These are phyloP conservation scores for Nycteola revayana DNA, from an alignment of 2,888 invertebrate genomes.

Conservation along the genomic window DNA sequence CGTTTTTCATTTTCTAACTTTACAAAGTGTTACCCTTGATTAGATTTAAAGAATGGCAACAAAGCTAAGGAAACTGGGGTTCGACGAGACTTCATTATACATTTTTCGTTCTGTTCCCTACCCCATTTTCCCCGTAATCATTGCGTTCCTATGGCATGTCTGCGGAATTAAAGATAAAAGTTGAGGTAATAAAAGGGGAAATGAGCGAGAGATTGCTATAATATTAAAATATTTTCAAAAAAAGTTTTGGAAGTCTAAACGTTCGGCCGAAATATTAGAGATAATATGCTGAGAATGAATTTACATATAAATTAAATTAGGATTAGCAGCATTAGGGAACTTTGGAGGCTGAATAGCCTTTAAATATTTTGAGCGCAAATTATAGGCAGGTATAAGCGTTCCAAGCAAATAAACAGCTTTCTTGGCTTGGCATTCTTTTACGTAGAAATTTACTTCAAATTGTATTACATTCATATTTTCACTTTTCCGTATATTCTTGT, in stretches of 20 bases:
- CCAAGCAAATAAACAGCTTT: slow-evolving; percentile 22
- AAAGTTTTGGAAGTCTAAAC: slow-evolving; percentile 45
- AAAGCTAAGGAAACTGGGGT: slow-evolving; percentile 47
- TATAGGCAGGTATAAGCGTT: slow-evolving; percentile 14
- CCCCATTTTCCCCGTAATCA: slow-evolving; percentile 53
- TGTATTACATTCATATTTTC: slow-evolving; percentile 6
- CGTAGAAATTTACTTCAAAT: slow-evolving; percentile 9
- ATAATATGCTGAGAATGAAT: slow-evolving; percentile 53
- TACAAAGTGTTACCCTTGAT: slow-evolving; percentile 50
- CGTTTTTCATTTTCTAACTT: slow-evolving; percentile 33
- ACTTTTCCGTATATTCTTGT: slow-evolving; percentile 1
- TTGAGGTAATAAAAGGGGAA: slow-evolving; percentile 55
- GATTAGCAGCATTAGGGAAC: slow-evolving; percentile 49
- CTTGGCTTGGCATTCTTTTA: slow-evolving; percentile 17
- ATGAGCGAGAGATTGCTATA: slow-evolving; percentile 51
- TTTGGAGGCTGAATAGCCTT: slow-evolving; percentile 22
- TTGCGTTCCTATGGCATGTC: slow-evolving; percentile 56
- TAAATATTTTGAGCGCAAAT: slow-evolving; percentile 36
- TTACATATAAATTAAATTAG: slow-evolving; percentile 60
- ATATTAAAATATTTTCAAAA: slow-evolving; percentile 53
- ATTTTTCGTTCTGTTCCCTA: slow-evolving; percentile 52
- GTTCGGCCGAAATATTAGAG: slow-evolving; percentile 47
- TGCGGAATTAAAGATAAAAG: slow-evolving; percentile 62
- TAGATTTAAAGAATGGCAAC: slow-evolving; percentile 57
- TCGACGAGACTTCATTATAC: slow-evolving; percentile 59